Percentiles rank a stretch among this genome's conserved stretches.
Conservation (phyloP, 2,113 vertebrate genomes). For the Stictonetta naevosa region DNA sequence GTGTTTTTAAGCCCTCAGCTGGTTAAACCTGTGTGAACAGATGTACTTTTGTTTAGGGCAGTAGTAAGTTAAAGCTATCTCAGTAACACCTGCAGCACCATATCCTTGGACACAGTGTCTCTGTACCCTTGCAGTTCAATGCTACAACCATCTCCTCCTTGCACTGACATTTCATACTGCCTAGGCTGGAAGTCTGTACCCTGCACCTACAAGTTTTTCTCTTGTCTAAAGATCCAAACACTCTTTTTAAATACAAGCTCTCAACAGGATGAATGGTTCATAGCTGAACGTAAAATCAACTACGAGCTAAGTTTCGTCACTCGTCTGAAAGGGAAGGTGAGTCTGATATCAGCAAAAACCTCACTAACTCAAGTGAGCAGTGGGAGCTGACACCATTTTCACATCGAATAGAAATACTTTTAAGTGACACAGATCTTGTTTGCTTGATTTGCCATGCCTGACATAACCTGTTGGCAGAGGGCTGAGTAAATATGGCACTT, state of each 20-base stretch:
- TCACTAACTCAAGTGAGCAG: neutral
- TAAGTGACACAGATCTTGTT: neutral
- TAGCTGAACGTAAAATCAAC: neutral
- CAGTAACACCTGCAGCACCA: neutral
- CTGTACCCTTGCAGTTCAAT: neutral
- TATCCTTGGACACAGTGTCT: neutral
- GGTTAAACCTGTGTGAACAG: neutral
- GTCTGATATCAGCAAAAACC: neutral
- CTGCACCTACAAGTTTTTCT: neutral
- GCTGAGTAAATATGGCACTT: neutral
- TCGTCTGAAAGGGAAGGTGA: neutral
- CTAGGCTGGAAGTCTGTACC: neutral
- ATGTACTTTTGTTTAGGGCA: neutral
- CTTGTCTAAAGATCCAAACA: neutral
- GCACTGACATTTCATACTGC: neutral
- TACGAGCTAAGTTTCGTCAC: neutral
- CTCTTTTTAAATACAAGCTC: neutral
- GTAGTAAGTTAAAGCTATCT: neutral
- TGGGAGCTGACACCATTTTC: neutral
- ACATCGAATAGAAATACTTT: neutral
- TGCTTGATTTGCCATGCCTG: neutral
- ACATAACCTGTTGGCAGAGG: neutral
- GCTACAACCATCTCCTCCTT: neutral
- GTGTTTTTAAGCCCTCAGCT: neutral
- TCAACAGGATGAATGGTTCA: neutral